Evolutionary conservation across 2,888 invertebrate species (phyloP).

Genomic region (Microplitis deprimator): DNA sequence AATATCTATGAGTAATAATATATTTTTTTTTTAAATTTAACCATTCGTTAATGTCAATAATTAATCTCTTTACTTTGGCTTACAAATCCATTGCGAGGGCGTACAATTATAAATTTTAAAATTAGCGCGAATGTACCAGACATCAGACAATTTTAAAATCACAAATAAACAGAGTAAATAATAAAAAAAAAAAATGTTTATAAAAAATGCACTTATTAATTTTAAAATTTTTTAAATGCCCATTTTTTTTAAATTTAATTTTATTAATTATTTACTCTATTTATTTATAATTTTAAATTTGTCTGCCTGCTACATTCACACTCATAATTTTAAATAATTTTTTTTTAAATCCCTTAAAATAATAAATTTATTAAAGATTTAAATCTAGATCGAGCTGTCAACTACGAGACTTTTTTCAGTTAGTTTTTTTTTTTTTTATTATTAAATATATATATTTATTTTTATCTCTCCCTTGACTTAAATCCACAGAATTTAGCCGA

Average conservation of each 20-base stretch:
- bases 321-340: too few relatives aligned
- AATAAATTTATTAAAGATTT: too few relatives aligned
- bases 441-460: slow-evolving; percentile 21
- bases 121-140: background rate
- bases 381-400: too few relatives aligned
- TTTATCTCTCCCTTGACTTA: slow-evolving; percentile 30
- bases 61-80: slow-evolving; percentile 48
- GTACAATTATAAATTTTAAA: slow-evolving; percentile 29
- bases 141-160: slow-evolving; percentile 29
- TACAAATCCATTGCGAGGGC: slow-evolving; percentile 56
- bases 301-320: too few relatives aligned
- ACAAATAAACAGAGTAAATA: slow-evolving; percentile 18
- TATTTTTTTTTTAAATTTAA: slow-evolving; percentile 11
- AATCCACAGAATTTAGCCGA: too few relatives aligned
- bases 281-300: too few relatives aligned
- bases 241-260: too few relatives aligned
- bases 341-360: too few relatives aligned
- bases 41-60: slow-evolving; percentile 27
- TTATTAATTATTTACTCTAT: too few relatives aligned
- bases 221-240: too few relatives aligned
- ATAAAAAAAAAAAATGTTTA: too few relatives aligned
- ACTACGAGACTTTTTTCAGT: background rate
- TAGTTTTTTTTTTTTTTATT: background rate
- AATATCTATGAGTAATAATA: background rate
- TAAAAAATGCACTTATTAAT: too few relatives aligned